A percentile compares a stretch with the other conserved stretches of the same genome.
These are phyloP conservation scores for Drosophila nr. perissopoda DNA, from an alignment of 2,888 invertebrate species.

Conservation along the genomic window DNA sequence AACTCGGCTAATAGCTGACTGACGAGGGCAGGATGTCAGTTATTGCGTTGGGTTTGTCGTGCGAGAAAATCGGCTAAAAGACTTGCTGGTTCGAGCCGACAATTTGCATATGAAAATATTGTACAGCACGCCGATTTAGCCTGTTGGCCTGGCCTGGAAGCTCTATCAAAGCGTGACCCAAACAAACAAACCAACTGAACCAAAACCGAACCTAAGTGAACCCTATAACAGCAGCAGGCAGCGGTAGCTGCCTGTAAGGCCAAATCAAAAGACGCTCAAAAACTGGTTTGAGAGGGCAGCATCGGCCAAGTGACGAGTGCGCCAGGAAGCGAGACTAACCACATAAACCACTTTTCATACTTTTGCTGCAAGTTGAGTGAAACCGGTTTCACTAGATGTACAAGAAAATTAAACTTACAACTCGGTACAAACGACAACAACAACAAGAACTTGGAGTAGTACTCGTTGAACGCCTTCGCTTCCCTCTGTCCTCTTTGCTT, in stretches of 20 bases:
- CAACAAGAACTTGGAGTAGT: conserved; percentile 22
- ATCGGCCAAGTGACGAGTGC: conserved; percentile 54
- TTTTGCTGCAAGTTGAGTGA: conserved; percentile 62
- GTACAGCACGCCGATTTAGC: conserved; percentile 32
- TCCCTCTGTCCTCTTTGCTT: conserved; percentile 1
- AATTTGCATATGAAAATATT: conserved; percentile 72
- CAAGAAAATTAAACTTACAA: conserved; percentile 26
- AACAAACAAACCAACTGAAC: conserved; percentile 59
- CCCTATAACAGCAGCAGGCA: conserved; percentile 17
- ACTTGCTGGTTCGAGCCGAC: conserved; percentile 24
- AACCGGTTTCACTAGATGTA: conserved; percentile 54
- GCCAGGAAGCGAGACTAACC: conserved; percentile 68
- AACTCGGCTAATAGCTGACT: conserved; percentile 38
- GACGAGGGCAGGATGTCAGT: conserved; percentile 35
- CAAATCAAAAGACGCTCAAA: conserved; percentile 60
- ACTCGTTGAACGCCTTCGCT: conserved; percentile 13
- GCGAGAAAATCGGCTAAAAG: conserved; percentile 31
- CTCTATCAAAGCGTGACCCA: conserved; percentile 76
- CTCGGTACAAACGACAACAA: conserved; percentile 27
- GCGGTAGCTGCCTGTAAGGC: conserved; percentile 29
- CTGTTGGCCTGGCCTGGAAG: conserved; percentile 40
- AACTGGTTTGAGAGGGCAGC: conserved; percentile 64
- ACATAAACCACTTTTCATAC: conserved; percentile 69
- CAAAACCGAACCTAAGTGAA: conserved; percentile 31
- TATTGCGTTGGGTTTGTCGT: conserved; percentile 17